phyloP scores from a whole-genome alignment of 2,888 invertebrate genomes.

The Drosophila paranaensis region DNA sequence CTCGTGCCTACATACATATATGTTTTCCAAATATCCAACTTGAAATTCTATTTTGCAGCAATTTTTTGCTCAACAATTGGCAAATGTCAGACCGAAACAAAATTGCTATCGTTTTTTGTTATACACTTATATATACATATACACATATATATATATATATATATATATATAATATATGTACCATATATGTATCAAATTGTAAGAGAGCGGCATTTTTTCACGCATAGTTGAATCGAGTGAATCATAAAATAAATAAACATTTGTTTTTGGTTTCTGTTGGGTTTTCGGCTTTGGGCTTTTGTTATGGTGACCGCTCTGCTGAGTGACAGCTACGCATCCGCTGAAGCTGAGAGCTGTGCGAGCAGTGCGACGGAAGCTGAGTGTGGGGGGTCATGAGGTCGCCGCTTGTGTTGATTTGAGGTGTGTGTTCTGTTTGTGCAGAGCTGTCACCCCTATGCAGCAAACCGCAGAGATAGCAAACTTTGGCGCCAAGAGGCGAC shows the following conservation, averaged over 20 bases:
- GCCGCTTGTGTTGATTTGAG: conserved; percentile 13
- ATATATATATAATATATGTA: conserved; percentile 2
- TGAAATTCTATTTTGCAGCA: conserved; percentile 38
- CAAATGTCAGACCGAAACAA: conserved; percentile 31
- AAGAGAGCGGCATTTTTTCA: conserved; percentile 53
- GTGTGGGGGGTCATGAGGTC: conserved; percentile 28
- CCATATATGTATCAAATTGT: conserved; percentile 44
- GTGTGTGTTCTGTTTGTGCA: conserved; percentile 9
- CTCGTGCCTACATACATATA: conserved; percentile 4
- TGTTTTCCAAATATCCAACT: conserved; percentile 29
- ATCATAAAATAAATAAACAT: conserved; percentile 48
- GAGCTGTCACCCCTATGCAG: conserved; percentile 41
- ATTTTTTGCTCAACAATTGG: conserved; percentile 57
- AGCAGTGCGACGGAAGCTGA: conserved; percentile 1
- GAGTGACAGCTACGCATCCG: conserved; percentile 69
- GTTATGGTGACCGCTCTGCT: conserved; percentile 51
- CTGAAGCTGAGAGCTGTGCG: conserved; percentile 6
- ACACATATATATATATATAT: neutral
- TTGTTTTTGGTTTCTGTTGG: conserved; percentile 20
- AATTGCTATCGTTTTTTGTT: conserved; percentile 19
- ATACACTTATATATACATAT: neutral
- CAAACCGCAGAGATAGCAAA: conserved; percentile 29
- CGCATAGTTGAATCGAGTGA: conserved; percentile 54
- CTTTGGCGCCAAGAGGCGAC: conserved; percentile 20
- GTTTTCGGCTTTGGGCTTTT: conserved; percentile 14